A percentile compares a stretch with the other conserved stretches of the same genome.
Evolutionary conservation across 2,113 vertebrate species (phyloP).

Genomic region (Rhinoptilus africanus): DNA sequence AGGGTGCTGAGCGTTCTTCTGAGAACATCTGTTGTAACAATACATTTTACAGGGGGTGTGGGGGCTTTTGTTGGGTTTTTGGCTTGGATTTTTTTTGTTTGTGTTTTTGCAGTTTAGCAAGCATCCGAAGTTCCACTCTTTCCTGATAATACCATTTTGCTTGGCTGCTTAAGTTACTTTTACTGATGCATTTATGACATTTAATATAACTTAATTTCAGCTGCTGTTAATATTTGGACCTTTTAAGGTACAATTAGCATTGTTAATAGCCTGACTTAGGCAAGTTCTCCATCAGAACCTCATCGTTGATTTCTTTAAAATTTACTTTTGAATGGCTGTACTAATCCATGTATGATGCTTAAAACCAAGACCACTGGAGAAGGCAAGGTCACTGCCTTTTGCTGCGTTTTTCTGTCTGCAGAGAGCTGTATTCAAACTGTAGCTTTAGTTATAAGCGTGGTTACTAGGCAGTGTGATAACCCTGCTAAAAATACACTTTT

Average conservation of each 20-base stretch:
- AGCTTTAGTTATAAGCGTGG: not conserved
- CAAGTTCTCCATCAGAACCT: not conserved
- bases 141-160: not conserved
- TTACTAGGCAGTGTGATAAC: not conserved
- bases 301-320: not conserved
- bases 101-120: not conserved
- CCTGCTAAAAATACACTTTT: not conserved
- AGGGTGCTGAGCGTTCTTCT: not conserved
- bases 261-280: not conserved
- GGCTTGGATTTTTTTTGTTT: not conserved
- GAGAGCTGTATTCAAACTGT: not conserved
- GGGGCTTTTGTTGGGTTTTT: not conserved
- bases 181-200: not conserved
- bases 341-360: not conserved
- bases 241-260: not conserved
- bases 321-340: not conserved
- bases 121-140: not conserved
- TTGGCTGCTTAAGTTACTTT: not conserved
- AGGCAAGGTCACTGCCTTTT: not conserved
- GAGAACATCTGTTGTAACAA: not conserved
- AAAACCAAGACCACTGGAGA: not conserved
- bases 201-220: not conserved
- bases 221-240: not conserved
- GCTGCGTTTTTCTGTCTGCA: not conserved
- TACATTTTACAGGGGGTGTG: not conserved